Conservation (phyloP, 2,113 vertebrate genomes). For the Aegypius monachus region DNA sequence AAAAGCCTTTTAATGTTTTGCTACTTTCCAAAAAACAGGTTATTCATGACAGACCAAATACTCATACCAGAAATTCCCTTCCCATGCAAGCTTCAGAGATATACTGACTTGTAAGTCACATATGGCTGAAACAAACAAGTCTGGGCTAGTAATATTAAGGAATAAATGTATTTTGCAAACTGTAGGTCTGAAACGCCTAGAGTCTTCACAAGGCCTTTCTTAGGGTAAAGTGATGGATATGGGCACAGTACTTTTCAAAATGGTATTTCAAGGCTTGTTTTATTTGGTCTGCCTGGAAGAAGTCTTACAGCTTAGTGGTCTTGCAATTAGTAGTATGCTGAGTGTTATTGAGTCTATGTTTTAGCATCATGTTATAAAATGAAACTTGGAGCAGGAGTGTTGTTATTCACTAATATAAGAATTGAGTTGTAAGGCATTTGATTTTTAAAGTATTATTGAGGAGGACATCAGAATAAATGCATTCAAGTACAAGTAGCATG, state of each 20-base stretch:
- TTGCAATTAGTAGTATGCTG: background rate
- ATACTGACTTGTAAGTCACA: background rate
- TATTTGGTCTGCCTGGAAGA: background rate
- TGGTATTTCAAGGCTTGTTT: background rate
- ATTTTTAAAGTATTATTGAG: background rate
- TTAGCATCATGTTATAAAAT: background rate
- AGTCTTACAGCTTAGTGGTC: background rate
- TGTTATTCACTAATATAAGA: background rate
- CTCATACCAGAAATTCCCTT: background rate
- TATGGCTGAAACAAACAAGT: background rate
- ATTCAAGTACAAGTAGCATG: background rate
- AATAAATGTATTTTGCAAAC: background rate
- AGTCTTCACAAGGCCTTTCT: background rate
- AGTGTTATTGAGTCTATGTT: background rate
- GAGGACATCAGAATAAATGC: background rate
- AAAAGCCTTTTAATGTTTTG: background rate
- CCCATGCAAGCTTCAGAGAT: background rate
- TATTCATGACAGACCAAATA: background rate
- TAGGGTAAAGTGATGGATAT: background rate
- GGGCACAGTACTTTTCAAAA: background rate
- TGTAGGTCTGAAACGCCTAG: background rate
- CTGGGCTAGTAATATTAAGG: background rate
- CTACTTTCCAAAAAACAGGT: background rate
- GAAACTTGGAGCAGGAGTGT: background rate
- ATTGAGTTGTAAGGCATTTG: background rate